Evolutionary conservation across 2,888 invertebrate species (phyloP).

Genomic region (Falcaria lacertinaria): DNA sequence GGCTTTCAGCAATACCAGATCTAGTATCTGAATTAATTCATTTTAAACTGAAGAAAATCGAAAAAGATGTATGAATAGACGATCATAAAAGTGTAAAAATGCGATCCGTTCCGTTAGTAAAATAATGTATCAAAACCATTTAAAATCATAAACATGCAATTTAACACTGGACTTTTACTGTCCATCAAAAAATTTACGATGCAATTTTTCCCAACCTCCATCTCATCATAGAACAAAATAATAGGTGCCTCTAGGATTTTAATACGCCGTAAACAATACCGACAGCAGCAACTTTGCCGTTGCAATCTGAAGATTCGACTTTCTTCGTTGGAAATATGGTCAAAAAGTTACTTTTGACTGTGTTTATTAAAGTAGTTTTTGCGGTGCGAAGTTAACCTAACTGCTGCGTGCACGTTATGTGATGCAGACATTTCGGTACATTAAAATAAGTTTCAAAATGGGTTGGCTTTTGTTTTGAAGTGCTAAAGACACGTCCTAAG

Average conservation of each 20-base stretch:
- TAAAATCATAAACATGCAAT: not conserved
- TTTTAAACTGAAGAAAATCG: too few relatives aligned
- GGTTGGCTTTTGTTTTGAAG: slow-evolving; percentile 8
- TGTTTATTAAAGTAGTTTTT: slow-evolving; percentile 25
- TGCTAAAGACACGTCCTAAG: slow-evolving; percentile 47
- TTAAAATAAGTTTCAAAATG: slow-evolving; percentile 31
- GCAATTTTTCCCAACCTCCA: slow-evolving; percentile 39
- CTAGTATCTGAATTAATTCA: too few relatives aligned
- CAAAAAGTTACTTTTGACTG: slow-evolving; percentile 21
- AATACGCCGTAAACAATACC: slow-evolving; percentile 56
- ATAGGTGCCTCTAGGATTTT: slow-evolving; percentile 38
- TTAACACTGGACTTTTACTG: slow-evolving; percentile 16
- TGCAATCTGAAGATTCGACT: slow-evolving; percentile 4
- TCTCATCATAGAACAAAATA: slow-evolving; percentile 42
- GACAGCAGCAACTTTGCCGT: slow-evolving; percentile 20
- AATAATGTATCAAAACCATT: too few relatives aligned
- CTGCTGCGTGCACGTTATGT: slow-evolving; percentile 6
- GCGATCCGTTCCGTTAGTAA: too few relatives aligned
- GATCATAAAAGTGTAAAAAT: too few relatives aligned
- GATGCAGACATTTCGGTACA: slow-evolving; percentile 12
- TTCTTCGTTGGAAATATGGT: slow-evolving; percentile 18
- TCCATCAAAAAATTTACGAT: slow-evolving; percentile 30
- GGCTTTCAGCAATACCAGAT: too few relatives aligned
- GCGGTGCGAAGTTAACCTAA: slow-evolving; percentile 22
- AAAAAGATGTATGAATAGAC: too few relatives aligned